Base-by-base conservation (phyloP, 2,797 vertebrate species). In the Phaenicophaeus curvirostris region DNA sequence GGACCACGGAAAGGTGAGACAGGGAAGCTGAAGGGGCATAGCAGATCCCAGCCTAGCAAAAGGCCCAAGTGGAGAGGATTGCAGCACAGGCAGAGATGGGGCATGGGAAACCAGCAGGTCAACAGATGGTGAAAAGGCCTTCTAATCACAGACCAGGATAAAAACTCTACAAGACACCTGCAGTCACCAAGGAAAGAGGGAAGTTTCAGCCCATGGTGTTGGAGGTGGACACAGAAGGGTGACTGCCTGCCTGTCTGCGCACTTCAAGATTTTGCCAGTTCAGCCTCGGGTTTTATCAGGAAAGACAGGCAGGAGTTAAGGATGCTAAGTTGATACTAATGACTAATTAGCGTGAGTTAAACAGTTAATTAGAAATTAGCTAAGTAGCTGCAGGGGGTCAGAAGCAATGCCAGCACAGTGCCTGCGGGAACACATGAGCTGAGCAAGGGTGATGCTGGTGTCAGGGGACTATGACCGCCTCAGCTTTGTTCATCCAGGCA, bases 291-390 rank as follows among this genome's bases (percentile, higher is more conserved):
- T 74, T 79, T 96, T 88, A 88, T 84, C 10, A 1, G 35, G 65
- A 72, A 86, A 87, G 71, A 66, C 48, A 92, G 77, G 30, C 57
- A 65, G 89, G 57, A 89, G 85, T 93, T 93, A 95, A 89, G 46
- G 65, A 86, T 89, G 94, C 92, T 95, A 95, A 95, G 65, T 77
- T 91, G 94, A 94, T 94, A 94, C 71, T 91, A 87, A 96, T 78
- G 84, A 94, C 87, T 96, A 97, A 97, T 95, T 90, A 95, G 66
- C 24, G 81, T 57, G 65, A 97, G 86, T 87, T 88, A 90, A 93
- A 88, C 89, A 93, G 84, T 74, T 93, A 79, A 94, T 94, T 93
- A 96, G 77, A 95, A 96, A 94, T 89, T 48, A 95, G 74, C 62
- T 62, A 81, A 92, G 77, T 41, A 92, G 76, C 81, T 96, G 66